phyloP scores from a whole-genome alignment of 2,888 invertebrate genomes.

The Thereva unica region DNA sequence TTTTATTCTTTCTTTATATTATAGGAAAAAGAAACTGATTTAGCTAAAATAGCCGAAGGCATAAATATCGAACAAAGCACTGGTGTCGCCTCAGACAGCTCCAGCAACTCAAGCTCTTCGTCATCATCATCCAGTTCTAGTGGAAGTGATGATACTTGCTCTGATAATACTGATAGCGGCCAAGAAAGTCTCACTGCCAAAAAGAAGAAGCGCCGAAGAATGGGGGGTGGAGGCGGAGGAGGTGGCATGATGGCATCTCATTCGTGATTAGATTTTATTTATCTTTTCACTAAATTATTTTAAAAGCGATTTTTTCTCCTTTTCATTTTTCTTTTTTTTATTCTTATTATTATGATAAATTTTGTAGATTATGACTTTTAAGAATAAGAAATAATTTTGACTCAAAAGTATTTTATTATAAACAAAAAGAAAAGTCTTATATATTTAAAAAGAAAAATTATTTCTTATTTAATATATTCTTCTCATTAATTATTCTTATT shows the following conservation, averaged over 20 bases:
- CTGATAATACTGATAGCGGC: slow-evolving; percentile 73
- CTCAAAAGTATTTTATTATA: no score
- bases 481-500: no score
- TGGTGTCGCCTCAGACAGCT: slow-evolving; percentile 93
- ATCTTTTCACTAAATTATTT: not conserved
- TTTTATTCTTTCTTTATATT: slow-evolving; percentile 34
- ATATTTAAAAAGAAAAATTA: no score
- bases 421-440: no score
- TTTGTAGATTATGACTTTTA: no score
- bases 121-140: slow-evolving; percentile 76
- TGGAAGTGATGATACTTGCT: slow-evolving; percentile 62
- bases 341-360: no score
- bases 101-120: slow-evolving; percentile 76
- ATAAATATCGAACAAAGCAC: slow-evolving; percentile 85
- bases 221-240: slow-evolving; percentile 49
- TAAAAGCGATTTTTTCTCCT: not conserved
- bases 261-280: slow-evolving; percentile 8
- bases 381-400: no score
- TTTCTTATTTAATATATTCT: no score
- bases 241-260: slow-evolving; percentile 8
- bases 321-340: no score
- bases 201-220: slow-evolving; percentile 74
- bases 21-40: slow-evolving; percentile 72
- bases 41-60: slow-evolving; percentile 77
- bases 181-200: slow-evolving; percentile 88